A percentile compares a stretch with the other conserved stretches of the same genome.
These are phyloP conservation scores for Poecilia picta DNA, from an alignment of 2,797 vertebrate genomes.

Conservation along the genomic window DNA sequence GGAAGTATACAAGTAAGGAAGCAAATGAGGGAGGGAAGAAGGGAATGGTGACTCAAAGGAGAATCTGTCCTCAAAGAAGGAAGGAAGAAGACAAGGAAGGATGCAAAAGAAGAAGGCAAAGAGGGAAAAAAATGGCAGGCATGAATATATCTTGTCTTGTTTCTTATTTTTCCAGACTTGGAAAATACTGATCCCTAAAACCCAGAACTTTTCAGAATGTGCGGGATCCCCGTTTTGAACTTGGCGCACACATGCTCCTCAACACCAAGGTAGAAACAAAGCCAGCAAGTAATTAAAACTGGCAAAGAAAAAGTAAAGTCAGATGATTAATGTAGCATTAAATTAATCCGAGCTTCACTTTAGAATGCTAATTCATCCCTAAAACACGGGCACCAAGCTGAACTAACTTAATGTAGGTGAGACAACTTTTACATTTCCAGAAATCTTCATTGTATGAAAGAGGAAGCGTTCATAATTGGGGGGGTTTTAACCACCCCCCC, in stretches of 20 bases:
- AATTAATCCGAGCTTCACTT: conserved; percentile 18
- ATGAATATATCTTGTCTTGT: background rate
- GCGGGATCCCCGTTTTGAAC: background rate
- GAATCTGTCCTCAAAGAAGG: background rate
- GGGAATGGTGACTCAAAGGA: background rate
- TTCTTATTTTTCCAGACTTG: background rate
- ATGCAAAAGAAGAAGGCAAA: background rate
- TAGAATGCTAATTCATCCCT: conserved; percentile 25
- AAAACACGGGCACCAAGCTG: conserved; percentile 17
- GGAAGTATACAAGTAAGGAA: background rate
- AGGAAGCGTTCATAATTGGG: conserved; percentile 13
- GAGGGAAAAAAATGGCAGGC: background rate
- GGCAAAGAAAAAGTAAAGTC: background rate
- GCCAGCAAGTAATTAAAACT: background rate
- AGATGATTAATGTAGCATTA: conserved; percentile 12
- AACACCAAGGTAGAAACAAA: background rate
- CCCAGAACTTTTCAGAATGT: background rate
- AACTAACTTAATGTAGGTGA: background rate
- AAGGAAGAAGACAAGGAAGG: background rate
- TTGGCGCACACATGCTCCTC: background rate
- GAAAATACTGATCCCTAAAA: background rate
- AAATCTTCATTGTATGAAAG: background rate
- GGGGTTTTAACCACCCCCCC: no score
- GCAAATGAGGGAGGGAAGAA: background rate
- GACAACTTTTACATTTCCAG: background rate